Percentiles rank a stretch among this genome's conserved stretches.
These are phyloP conservation scores for Polyodon spathula DNA, from an alignment of 2,113 vertebrate genomes.

Conservation along the genomic window DNA sequence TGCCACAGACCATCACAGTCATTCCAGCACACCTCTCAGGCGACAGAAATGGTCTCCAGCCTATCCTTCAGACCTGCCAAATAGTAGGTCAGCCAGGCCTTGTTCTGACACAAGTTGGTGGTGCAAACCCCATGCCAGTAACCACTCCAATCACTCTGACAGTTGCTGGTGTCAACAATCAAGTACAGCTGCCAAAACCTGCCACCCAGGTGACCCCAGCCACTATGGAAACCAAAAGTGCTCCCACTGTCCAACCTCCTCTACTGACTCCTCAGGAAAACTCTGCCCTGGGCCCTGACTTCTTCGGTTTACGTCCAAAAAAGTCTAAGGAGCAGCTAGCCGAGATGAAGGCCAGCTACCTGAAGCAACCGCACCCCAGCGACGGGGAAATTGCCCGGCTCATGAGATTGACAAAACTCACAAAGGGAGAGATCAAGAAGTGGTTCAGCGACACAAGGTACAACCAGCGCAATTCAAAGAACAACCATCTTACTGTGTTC, in stretches of 20 bases:
- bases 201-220: constrained; percentile 62
- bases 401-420: constrained; percentile 88
- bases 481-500: constrained; percentile 71
- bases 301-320: constrained; percentile 79
- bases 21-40: constrained; percentile 91
- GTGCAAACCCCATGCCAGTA: constrained; percentile 73
- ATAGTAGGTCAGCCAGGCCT: constrained; percentile 92
- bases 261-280: constrained; percentile 77
- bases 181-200: constrained; percentile 70
- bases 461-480: constrained; percentile 97
- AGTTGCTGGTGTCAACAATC: constrained; percentile 80
- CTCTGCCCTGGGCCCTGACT: constrained; percentile 60
- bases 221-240: constrained; percentile 72
- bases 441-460: constrained; percentile 98
- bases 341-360: constrained; percentile 89
- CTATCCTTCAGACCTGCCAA: constrained; percentile 95
- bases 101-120: constrained; percentile 86
- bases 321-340: constrained; percentile 96
- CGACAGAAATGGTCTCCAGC: constrained; percentile 81
- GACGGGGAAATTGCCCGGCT: constrained; percentile 85
- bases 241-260: constrained; percentile 68
- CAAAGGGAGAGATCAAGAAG: constrained; percentile 96
- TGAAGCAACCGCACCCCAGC: constrained; percentile 88
- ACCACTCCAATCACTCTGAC: constrained; percentile 86
- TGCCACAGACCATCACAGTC: constrained; percentile 94